These are phyloP conservation scores for Strongylocentrotus purpuratus DNA, from an alignment of 35 echinoderm and acorn worm species.

Conservation along the genomic window DNA sequence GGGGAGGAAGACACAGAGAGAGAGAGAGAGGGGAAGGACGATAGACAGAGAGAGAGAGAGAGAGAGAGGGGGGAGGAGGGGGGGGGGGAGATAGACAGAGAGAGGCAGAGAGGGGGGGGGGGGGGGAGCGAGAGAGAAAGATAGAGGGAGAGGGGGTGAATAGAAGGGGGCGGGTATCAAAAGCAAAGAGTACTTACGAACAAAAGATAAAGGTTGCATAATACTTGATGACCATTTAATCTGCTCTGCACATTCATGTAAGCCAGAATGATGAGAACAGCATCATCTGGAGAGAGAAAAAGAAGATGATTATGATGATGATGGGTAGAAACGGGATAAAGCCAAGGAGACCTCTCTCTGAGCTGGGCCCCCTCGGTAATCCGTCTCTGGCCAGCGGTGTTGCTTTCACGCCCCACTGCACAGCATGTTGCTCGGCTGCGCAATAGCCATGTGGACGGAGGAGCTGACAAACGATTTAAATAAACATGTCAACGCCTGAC, in stretches of 20 bases:
- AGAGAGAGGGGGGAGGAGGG: background rate
- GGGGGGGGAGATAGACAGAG: background rate
- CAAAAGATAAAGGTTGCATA: background rate
- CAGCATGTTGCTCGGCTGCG: background rate
- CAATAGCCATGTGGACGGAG: background rate
- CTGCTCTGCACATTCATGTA: background rate
- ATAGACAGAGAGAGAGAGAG: background rate
- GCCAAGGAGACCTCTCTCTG: background rate
- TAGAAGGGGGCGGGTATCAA: background rate
- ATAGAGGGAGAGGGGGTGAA: background rate
- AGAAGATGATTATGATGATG: background rate
- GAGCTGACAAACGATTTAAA: slow-evolving; percentile 7
- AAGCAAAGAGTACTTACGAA: no score
- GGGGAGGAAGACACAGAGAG: background rate
- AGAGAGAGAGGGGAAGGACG: background rate
- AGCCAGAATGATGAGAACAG: background rate
- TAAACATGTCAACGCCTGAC: slow-evolving; percentile 1
- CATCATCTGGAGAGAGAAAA: background rate
- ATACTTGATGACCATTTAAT: background rate
- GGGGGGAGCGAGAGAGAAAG: background rate
- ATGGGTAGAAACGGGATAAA: background rate
- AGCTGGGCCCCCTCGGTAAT: background rate
- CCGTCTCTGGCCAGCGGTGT: slow-evolving; percentile 4
- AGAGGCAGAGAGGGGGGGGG: background rate
- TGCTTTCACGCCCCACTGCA: background rate